Evolutionary conservation across 2,888 invertebrate species (phyloP), one percentile per base, ranked within the genome.

Genomic region (Epistrophe grossulariae): DNA sequence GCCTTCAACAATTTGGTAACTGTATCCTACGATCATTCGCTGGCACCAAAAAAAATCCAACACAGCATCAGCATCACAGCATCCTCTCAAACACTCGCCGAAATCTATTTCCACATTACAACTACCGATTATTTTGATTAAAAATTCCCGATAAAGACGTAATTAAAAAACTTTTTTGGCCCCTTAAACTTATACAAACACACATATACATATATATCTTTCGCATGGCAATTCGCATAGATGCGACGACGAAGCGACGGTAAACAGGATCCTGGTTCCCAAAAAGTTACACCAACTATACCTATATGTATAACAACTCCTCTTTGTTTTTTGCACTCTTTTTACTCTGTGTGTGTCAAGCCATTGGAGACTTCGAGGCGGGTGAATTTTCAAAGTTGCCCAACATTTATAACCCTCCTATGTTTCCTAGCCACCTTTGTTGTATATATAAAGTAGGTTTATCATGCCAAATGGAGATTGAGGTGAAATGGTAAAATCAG

Each of bases 91-190:
- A 43, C 40, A 40, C 52, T 70, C 24, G n/a, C 43, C 45, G 1
- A 66, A 55, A 55, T 70, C 70, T 40, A 70, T 55, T 70, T 70
- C 72, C 71, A 71, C 52, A 66, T 77, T 57, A 62, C 64, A 66
- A 73, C 78, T 66, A 43, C 45, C 85, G 85, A 82, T 87, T 82
- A 77, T 87, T 78, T 87, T 87, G 82, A 87, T 82, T 79, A 82
- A 87, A 79, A 87, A 87, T 82, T 82, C 74, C 85, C 85, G 82
- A 87, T 87, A 79, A 87, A 79, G 85, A 82, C 66, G 82, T 87
- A 82, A 87, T 87, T 87, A 87, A 87, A 87, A 87, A 87, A 87
- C 78, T 87, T 87, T 24, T 85, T 73, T 55, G 11, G 15, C 13
- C n/a, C n/a, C 17, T 6, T 31, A 24, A 38, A 59, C 74, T 87